Evolutionary conservation across 2,888 invertebrate species (phyloP), one percentile per base, ranked within the genome.

Genomic region (Palloptera scutellata): DNA sequence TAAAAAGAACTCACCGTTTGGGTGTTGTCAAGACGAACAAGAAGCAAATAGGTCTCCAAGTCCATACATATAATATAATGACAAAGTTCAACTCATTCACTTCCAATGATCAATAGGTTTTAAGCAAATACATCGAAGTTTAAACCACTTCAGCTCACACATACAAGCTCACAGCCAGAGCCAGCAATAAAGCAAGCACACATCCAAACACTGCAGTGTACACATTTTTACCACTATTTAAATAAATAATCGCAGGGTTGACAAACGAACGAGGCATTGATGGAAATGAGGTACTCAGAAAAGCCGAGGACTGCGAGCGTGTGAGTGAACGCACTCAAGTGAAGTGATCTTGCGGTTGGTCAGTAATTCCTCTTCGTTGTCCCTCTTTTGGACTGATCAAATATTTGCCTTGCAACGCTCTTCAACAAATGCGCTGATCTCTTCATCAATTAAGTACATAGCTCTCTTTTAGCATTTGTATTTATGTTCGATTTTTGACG

Each of bases 311-410:
- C 13, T 15, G 15, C 13, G 15, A 48, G 48, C 48, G 48, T 15
- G 48, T 13, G n/a, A 48, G 48, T 48, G 48, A 13, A 48, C 48
- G 30, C 30, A 30, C 62, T 60, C 75, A 80, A 80, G 70, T 75
- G 71, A 72, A 78, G 76, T 74, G 73, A 72, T 74, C 76, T 79
- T 81, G 79, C 73, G 80, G 77, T 72, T 78, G 81, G 80, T 81
- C 80, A 80, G 79, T 80, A 74, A 75, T 73, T 55, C 30, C 41
- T 19, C 20, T 13, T 30, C 19, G 20, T 11, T 17, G 62, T 62
- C 30, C 30, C 30, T 30, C 30, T 30, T 4, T 30, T 2, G 30
- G 30, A 30, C 30, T 30, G 30, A 30, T 30, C 30, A 53, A 62
- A 62, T 62, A 62, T 62, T 62, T 53, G 54, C 20, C 19, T 62